phyloP scores from a whole-genome alignment of 2,113 vertebrate species.

The Lutjanus erythropterus region DNA sequence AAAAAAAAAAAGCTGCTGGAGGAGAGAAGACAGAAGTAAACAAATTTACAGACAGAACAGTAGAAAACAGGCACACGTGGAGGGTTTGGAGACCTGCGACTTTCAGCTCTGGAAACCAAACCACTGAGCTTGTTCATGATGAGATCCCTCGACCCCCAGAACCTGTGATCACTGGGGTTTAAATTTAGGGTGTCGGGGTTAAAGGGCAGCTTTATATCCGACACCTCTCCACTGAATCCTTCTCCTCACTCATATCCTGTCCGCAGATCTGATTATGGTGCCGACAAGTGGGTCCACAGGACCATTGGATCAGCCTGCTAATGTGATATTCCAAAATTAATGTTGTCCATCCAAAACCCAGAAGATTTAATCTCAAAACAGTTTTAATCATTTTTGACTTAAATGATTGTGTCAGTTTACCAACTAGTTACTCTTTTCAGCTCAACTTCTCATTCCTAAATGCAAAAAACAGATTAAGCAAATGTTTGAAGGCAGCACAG shows the following conservation, averaged over 20 bases:
- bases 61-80: slow-evolving; percentile 26
- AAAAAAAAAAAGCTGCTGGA: slow-evolving; percentile 12
- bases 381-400: too few species aligned
- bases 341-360: too few species aligned
- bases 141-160: background rate
- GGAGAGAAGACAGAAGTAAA: slow-evolving; percentile 17
- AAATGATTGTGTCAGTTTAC: too few species aligned
- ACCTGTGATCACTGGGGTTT: background rate
- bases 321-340: background rate
- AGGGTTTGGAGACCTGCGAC: background rate
- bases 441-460: too few species aligned
- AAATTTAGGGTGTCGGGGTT: background rate
- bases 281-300: background rate
- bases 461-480: too few species aligned
- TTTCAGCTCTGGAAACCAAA: background rate
- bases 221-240: background rate
- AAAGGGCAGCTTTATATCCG: background rate
- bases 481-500: background rate
- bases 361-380: too few species aligned
- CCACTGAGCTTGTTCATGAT: background rate
- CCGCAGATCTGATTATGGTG: background rate
- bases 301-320: background rate
- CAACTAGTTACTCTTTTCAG: too few species aligned
- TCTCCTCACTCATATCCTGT: background rate
- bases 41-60: background rate